Conservation (phyloP, 2,113 vertebrate genomes). For the Misgurnus mizolepis region DNA sequence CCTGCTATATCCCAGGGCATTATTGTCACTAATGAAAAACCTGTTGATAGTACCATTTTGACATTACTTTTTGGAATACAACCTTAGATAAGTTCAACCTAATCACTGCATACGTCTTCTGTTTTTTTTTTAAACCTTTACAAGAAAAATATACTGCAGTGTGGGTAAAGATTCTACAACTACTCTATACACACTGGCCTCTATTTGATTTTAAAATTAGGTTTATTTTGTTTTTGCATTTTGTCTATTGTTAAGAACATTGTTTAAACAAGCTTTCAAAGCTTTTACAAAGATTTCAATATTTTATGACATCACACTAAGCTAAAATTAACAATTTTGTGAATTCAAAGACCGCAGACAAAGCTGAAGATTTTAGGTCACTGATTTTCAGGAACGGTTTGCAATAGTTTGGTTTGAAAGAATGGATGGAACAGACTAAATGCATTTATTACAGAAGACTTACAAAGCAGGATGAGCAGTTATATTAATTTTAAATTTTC, state of each 20-base stretch:
- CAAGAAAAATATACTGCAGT: neutral
- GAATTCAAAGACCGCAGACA: constrained; percentile 56
- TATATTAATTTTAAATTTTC: neutral
- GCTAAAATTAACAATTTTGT: constrained; percentile 52
- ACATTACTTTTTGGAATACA: constrained; percentile 47
- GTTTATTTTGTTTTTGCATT: too few species aligned
- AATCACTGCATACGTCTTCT: constrained; percentile 20
- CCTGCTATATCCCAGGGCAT: constrained; percentile 31
- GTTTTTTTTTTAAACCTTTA: constrained; percentile 8
- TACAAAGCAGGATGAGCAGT: constrained; percentile 35
- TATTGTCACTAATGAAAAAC: constrained; percentile 47
- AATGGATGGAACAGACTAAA: constrained; percentile 37
- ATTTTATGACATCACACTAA: too few species aligned
- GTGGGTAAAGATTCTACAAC: neutral
- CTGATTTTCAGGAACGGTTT: constrained; percentile 69
- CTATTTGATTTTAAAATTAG: too few species aligned
- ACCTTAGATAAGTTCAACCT: constrained; percentile 51
- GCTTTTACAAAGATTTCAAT: too few species aligned
- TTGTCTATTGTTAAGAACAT: too few species aligned
- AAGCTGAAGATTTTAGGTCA: constrained; percentile 78
- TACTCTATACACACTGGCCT: neutral
- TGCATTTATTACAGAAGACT: constrained; percentile 62
- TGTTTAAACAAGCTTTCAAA: too few species aligned
- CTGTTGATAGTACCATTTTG: constrained; percentile 41
- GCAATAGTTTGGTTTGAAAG: constrained; percentile 59